Conservation (phyloP, 2,888 invertebrate genomes). For the Stenodera caucasica region DNA sequence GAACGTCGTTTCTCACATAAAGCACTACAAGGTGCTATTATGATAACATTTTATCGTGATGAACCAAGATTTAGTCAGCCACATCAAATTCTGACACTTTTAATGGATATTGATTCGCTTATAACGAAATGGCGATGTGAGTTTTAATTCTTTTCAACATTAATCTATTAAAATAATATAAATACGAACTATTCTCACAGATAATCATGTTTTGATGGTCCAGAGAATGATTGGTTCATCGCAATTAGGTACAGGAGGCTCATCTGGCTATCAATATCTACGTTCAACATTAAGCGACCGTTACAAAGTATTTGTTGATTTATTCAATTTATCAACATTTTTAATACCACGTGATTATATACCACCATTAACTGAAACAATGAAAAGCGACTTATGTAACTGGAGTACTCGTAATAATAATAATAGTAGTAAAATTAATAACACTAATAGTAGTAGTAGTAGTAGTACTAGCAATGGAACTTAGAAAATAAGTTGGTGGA, state of each 20-base stretch:
- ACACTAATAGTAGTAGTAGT: background rate
- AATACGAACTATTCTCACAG: too few species aligned
- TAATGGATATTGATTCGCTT: slow-evolving; percentile 98
- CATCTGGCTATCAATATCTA: slow-evolving; percentile 97
- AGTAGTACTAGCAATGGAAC: background rate
- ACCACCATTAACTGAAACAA: slow-evolving; percentile 80
- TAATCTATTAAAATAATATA: too few species aligned
- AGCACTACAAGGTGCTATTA: slow-evolving; percentile 95
- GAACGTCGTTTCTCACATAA: slow-evolving; percentile 86
- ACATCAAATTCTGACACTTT: slow-evolving; percentile 87
- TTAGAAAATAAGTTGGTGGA: too few species aligned
- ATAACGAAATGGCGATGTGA: slow-evolving; percentile 99
- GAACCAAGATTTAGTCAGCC: slow-evolving; percentile 98
- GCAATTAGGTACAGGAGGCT: slow-evolving; percentile 95
- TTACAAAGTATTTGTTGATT: slow-evolving; percentile 96
- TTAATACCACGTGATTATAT: slow-evolving; percentile 89
- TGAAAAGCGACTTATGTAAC: slow-evolving; percentile 74
- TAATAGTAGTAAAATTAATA: background rate
- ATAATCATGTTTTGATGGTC: slow-evolving; percentile 98
- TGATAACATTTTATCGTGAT: slow-evolving; percentile 96
- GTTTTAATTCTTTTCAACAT: too few species aligned
- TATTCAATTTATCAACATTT: slow-evolving; percentile 97
- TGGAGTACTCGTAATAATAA: slow-evolving; percentile 54
- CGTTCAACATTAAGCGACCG: slow-evolving; percentile 96
- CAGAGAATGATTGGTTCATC: slow-evolving; percentile 98